phyloP scores from a whole-genome alignment of 2,113 vertebrate genomes.

The Neogale vison region DNA sequence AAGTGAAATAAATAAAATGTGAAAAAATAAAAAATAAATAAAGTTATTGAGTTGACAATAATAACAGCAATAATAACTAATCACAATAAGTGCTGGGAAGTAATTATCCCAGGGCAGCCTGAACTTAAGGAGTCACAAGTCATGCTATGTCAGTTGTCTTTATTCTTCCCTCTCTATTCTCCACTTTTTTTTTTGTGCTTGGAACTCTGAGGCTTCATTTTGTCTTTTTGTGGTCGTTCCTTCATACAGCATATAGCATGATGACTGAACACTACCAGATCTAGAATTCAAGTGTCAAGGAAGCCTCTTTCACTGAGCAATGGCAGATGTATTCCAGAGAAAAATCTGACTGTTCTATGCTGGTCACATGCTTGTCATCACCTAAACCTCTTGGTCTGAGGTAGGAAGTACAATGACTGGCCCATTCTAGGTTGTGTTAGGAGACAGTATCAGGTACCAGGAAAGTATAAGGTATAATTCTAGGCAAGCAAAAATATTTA shows the following conservation, averaged over 20 bases:
- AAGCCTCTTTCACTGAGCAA: background rate
- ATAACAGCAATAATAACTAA: background rate
- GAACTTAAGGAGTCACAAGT: background rate
- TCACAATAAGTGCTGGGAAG: background rate
- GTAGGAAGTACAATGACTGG: background rate
- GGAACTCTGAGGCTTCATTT: background rate
- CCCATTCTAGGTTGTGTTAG: background rate
- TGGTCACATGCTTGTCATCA: background rate
- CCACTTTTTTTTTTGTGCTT: background rate
- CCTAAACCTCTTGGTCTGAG: background rate
- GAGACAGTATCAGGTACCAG: background rate
- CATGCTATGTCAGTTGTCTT: background rate
- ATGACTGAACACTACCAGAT: background rate
- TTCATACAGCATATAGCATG: background rate
- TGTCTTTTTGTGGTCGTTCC: background rate
- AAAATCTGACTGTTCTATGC: background rate
- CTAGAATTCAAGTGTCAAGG: background rate
- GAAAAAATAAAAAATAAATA: too few relatives aligned
- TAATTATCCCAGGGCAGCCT: background rate
- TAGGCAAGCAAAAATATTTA: background rate
- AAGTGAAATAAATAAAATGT: too few relatives aligned
- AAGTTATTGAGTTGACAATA: background rate
- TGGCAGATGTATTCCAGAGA: background rate
- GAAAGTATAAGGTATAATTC: background rate
- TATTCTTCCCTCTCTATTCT: background rate